A percentile compares a stretch with the other conserved stretches of the same genome.
Evolutionary conservation across 2,797 vertebrate genomes (phyloP).

Genomic region (Borostomias antarcticus): DNA sequence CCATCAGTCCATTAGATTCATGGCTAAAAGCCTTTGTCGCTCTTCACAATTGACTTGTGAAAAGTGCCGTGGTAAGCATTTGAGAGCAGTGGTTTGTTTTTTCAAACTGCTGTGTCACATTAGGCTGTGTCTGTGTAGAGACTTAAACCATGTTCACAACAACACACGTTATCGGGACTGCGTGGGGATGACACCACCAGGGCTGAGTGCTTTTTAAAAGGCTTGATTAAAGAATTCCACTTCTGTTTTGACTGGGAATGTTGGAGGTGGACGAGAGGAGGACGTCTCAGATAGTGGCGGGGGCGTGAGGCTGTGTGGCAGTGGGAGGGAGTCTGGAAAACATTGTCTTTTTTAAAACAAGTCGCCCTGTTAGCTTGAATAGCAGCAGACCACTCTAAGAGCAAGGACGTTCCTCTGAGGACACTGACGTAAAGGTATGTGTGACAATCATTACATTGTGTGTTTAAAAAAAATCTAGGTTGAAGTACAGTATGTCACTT

Average conservation of each 20-base stretch:
- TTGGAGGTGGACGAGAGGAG: conserved; percentile 35
- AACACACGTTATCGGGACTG: conserved; percentile 7
- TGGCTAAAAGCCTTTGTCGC: conserved; percentile 19
- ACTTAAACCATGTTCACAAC: conserved; percentile 14
- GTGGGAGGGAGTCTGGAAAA: conserved; percentile 63
- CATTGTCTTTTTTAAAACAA: conserved; percentile 65
- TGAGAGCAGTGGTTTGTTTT: conserved; percentile 15
- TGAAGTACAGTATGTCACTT: neutral
- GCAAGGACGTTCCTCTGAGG: conserved; percentile 30
- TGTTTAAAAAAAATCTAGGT: neutral
- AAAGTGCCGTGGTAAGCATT: conserved; percentile 33
- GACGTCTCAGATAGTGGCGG: conserved; percentile 26
- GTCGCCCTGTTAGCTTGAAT: conserved; percentile 50
- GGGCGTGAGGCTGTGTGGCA: conserved; percentile 31
- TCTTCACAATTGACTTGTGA: conserved; percentile 24
- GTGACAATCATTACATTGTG: neutral
- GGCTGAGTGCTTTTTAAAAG: conserved; percentile 25
- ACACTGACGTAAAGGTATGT: conserved; percentile 50
- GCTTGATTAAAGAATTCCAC: conserved; percentile 48
- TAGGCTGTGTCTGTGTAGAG: conserved; percentile 12
- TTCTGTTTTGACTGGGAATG: conserved; percentile 29
- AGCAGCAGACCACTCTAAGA: conserved; percentile 37
- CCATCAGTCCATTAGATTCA: conserved; percentile 26
- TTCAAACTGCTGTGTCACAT: conserved; percentile 15
- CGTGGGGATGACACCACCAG: conserved; percentile 6